Conservation (phyloP, 2,888 invertebrate species). For the Drosophila pullipes region DNA sequence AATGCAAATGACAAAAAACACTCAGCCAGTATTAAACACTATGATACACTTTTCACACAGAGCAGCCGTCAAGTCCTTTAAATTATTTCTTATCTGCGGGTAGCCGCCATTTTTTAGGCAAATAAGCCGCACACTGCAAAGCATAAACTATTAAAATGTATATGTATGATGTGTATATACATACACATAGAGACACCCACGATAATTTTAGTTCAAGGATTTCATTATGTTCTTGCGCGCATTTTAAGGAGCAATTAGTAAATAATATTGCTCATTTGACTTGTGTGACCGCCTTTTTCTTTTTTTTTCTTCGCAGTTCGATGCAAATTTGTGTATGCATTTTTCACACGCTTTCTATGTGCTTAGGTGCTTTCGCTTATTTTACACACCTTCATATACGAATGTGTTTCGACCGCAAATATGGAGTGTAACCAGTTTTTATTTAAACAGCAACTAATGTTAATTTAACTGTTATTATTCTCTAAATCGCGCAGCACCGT, state of each 20-base stretch:
- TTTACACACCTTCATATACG: conserved; percentile 72
- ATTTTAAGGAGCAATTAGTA: conserved; percentile 17
- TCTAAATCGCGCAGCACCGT: conserved; percentile 53
- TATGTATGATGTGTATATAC: conserved; percentile 5
- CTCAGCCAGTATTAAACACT: not conserved
- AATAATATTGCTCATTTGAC: conserved; percentile 15
- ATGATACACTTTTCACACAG: conserved; percentile 2
- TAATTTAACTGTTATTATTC: conserved; percentile 60
- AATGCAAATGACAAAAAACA: conserved; percentile 38
- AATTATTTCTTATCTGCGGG: conserved; percentile 37
- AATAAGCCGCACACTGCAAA: conserved; percentile 28
- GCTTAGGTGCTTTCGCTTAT: not conserved
- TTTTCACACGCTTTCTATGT: conserved; percentile 21
- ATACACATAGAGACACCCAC: conserved; percentile 3
- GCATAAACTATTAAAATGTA: conserved; percentile 11
- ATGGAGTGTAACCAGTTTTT: conserved; percentile 25
- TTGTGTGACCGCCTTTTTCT: conserved; percentile 22
- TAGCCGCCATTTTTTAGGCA: conserved; percentile 48
- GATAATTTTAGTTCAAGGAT: conserved; percentile 9
- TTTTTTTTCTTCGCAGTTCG: conserved; percentile 1
- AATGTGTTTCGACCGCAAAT: conserved; percentile 18
- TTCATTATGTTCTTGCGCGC: conserved; percentile 5
- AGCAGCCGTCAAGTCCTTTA: conserved; percentile 1
- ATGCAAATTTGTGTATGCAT: conserved; percentile 42
- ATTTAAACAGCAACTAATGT: conserved; percentile 41